Evolutionary conservation across 2,888 invertebrate species (phyloP).

Genomic region (Penaeus monodon): DNA sequence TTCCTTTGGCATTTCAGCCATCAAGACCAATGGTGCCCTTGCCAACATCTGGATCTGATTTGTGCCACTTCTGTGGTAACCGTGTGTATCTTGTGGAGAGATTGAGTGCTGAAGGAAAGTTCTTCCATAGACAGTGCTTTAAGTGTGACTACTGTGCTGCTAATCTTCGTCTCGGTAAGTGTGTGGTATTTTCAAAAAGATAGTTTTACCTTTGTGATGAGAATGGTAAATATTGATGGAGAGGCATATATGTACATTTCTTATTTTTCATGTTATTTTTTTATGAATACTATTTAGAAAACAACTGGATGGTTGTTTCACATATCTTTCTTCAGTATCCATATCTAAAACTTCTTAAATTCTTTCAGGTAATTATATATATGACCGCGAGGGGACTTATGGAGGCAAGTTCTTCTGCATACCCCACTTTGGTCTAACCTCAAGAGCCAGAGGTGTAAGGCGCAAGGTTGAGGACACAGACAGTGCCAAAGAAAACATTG

Average conservation of each 20-base stretch:
- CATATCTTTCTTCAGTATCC: conserved; percentile 79
- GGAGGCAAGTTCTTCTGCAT: conserved; percentile 80
- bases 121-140: conserved; percentile 93
- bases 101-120: conserved; percentile 88
- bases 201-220: neutral
- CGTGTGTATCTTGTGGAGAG: conserved; percentile 95
- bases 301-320: conserved; percentile 84
- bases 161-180: conserved; percentile 81
- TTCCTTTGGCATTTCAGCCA: conserved; percentile 1
- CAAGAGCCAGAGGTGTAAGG: conserved; percentile 38
- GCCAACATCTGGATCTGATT: conserved; percentile 73
- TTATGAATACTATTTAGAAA: too few relatives aligned
- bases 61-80: conserved; percentile 89
- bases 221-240: too few relatives aligned
- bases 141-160: conserved; percentile 93
- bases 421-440: conserved; percentile 68
- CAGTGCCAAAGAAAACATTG: conserved; percentile 40
- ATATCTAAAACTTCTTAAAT: conserved; percentile 81
- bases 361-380: conserved; percentile 77
- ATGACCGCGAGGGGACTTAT: conserved; percentile 79
- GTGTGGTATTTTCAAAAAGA: neutral
- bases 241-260: conserved; percentile 77
- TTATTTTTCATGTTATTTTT: conserved; percentile 73
- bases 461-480: conserved; percentile 32
- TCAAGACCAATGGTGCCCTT: conserved; percentile 52